These are phyloP conservation scores for Hippocampus barbouri DNA, from an alignment of 2,113 vertebrate genomes.

Conservation along the genomic window DNA sequence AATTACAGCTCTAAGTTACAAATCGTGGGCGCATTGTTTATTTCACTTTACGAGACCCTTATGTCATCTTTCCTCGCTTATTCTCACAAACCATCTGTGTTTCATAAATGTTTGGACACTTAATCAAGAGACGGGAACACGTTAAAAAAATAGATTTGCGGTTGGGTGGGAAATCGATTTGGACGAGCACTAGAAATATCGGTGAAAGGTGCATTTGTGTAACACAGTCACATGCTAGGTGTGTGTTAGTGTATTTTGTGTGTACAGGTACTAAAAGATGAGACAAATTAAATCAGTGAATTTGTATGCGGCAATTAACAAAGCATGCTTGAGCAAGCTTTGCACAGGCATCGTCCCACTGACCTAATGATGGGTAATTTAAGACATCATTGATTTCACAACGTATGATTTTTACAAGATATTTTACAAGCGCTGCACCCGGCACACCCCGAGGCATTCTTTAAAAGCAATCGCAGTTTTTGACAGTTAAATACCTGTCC, in stretches of 20 bases:
- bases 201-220: constrained; percentile 20
- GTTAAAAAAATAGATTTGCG: constrained; percentile 10
- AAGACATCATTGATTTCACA: constrained; percentile 14
- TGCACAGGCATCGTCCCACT: background rate
- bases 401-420: constrained; percentile 7
- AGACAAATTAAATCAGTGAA: background rate
- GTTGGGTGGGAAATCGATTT: constrained; percentile 28
- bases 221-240: constrained; percentile 14
- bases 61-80: constrained; percentile 10
- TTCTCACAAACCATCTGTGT: background rate
- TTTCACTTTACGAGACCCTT: constrained; percentile 26
- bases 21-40: constrained; percentile 43
- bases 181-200: constrained; percentile 14
- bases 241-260: background rate
- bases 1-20: constrained; percentile 48
- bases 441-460: background rate
- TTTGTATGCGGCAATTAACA: constrained; percentile 9
- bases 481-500: constrained; percentile 14
- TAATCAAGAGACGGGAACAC: background rate
- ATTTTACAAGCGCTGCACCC: background rate
- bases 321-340: background rate
- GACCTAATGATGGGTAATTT: background rate
- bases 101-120: background rate
- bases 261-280: constrained; percentile 8
- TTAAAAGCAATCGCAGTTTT: background rate